These are phyloP conservation scores for Meloidogyne floridensis DNA, from an alignment of 1,140 invertebrate species.

Conservation along the genomic window DNA sequence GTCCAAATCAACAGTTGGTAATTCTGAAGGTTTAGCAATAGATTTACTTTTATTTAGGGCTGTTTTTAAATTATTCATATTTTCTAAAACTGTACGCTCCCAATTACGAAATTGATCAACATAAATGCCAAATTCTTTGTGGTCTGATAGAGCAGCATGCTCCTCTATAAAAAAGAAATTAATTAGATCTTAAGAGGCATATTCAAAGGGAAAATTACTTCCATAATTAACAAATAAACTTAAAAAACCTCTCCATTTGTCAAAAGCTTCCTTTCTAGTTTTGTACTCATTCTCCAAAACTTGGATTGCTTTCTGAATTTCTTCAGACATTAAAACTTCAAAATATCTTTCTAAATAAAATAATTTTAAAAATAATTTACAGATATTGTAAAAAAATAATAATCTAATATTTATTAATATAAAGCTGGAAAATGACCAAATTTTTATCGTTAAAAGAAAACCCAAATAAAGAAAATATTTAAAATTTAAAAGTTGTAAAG, in stretches of 20 bases:
- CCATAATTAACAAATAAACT: neutral
- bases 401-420: no score
- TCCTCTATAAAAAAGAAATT: constrained; percentile 14
- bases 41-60: constrained; percentile 31
- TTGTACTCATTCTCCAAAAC: constrained; percentile 36
- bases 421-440: neutral
- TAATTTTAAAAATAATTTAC: no score
- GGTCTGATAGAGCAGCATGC: constrained; percentile 16
- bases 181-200: no score
- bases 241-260: constrained; percentile 31
- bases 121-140: constrained; percentile 25
- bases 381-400: no score
- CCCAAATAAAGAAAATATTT: neutral
- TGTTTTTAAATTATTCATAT: constrained; percentile 31
- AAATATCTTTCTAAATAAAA: no score
- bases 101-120: constrained; percentile 42
- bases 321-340: constrained; percentile 9
- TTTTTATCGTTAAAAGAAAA: neutral
- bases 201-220: no score
- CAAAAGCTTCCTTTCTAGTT: constrained; percentile 34
- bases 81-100: constrained; percentile 46
- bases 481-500: neutral
- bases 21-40: constrained; percentile 23
- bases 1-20: constrained; percentile 47
- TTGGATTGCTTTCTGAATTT: constrained; percentile 31